Percentiles rank a stretch among this genome's conserved stretches.
Conservation (phyloP, 2,797 vertebrate species). For the Pachyuromys duprasi region DNA sequence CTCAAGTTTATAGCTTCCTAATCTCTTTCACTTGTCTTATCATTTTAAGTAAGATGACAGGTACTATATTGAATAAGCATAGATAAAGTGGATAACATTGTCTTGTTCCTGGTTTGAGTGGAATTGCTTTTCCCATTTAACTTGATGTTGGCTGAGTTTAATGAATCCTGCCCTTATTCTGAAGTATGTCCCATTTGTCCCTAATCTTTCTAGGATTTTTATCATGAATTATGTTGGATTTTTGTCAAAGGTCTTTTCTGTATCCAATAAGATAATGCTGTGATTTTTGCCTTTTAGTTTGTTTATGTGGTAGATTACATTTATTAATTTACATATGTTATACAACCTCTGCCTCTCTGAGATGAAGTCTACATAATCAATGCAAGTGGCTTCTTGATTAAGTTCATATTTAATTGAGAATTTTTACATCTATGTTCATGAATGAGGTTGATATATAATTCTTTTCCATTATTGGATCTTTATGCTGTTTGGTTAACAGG, state of each 20-base stretch:
- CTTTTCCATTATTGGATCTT: not conserved
- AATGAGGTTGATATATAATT: not conserved
- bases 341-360: not conserved
- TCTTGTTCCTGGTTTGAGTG: not conserved
- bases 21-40: not conserved
- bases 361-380: not conserved
- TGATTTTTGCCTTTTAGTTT: not conserved
- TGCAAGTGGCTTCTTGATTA: not conserved
- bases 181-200: not conserved
- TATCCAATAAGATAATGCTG: not conserved
- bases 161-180: not conserved
- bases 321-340: not conserved
- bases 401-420: not conserved
- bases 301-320: not conserved
- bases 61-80: not conserved
- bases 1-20: not conserved
- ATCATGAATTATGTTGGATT: not conserved
- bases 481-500: not conserved
- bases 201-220: not conserved
- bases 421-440: not conserved
- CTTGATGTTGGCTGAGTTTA: not conserved
- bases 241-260: not conserved
- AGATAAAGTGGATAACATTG: not conserved
- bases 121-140: not conserved
- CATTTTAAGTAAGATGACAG: not conserved